These are phyloP conservation scores for Lepidocolaptes lacrymiger DNA, from an alignment of 2,797 vertebrate species.

Conservation along the genomic window DNA sequence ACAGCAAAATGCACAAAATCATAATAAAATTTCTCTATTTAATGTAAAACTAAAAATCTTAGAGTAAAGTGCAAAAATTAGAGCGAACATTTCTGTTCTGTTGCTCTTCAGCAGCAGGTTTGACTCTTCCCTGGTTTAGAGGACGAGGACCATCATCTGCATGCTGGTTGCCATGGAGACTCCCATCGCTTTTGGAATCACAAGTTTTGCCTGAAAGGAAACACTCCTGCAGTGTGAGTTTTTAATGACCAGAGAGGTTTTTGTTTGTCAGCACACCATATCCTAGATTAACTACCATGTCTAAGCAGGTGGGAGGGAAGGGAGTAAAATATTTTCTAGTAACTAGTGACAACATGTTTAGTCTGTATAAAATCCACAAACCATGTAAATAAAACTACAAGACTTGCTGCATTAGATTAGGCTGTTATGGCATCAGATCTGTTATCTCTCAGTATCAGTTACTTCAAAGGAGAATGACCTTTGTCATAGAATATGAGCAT, in stretches of 20 bases:
- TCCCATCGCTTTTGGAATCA: conserved; percentile 65
- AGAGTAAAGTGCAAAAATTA: conserved; percentile 76
- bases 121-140: conserved; percentile 30
- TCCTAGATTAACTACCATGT: background rate
- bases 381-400: background rate
- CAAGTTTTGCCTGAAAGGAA: conserved; percentile 68
- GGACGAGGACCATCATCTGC: conserved; percentile 47
- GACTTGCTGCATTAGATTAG: background rate
- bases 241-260: background rate
- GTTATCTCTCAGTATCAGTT: background rate
- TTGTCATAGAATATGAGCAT: background rate
- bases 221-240: background rate
- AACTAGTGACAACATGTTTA: background rate
- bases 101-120: conserved; percentile 40
- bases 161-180: conserved; percentile 60
- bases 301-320: background rate
- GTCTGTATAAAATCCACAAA: background rate
- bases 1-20: conserved; percentile 26
- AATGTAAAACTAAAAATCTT: conserved; percentile 40
- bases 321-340: background rate
- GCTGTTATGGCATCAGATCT: background rate
- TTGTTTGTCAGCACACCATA: background rate
- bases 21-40: conserved; percentile 20
- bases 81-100: conserved; percentile 66
- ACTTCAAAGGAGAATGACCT: background rate